Percentiles rank a stretch among this genome's conserved stretches.
Evolutionary conservation across 2,888 invertebrate genomes (phyloP).

Genomic region (Cephus spinipes): DNA sequence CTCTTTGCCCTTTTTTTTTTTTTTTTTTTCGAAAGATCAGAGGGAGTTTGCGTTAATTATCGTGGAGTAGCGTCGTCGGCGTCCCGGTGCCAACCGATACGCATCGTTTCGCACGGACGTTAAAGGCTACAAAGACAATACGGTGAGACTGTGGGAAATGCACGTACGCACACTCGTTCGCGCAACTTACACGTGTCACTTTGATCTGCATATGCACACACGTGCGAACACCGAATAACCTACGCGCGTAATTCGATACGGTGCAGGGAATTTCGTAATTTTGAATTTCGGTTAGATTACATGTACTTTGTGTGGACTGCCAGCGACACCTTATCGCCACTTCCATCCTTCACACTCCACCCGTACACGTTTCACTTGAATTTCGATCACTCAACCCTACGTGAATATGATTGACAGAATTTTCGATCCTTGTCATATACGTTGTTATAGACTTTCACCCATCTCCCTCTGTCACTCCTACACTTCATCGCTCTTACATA

Average conservation of each 20-base stretch:
- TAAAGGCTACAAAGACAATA: neutral
- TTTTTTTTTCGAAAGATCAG: neutral
- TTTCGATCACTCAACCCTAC: neutral
- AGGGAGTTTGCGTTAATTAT: neutral
- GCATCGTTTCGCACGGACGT: neutral
- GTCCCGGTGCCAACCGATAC: neutral
- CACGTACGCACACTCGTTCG: neutral
- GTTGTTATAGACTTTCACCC: neutral
- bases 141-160: neutral
- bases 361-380: neutral
- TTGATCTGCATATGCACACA: neutral
- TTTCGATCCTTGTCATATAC: neutral
- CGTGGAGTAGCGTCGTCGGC: neutral
- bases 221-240: neutral
- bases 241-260: neutral
- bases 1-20: neutral
- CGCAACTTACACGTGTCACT: neutral
- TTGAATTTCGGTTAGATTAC: neutral
- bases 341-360: neutral
- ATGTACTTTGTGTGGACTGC: neutral
- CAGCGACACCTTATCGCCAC: neutral
- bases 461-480: neutral
- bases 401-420: neutral
- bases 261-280: neutral
- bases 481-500: neutral